Base-by-base conservation (phyloP, 2,888 invertebrate species). In the Norana najaformis region DNA sequence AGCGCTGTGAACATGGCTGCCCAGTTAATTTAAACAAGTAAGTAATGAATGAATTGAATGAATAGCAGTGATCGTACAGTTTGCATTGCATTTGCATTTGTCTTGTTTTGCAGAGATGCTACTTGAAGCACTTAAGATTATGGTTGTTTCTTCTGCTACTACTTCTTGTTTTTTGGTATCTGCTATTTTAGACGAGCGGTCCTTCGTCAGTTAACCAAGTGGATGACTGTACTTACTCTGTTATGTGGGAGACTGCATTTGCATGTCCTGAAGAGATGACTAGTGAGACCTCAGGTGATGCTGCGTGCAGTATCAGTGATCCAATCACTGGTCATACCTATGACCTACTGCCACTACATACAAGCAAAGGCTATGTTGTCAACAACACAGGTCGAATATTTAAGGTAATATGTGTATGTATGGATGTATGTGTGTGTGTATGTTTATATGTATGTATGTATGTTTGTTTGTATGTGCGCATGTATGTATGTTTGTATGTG, bases 361-460 rank as follows among this genome's bases (percentile, higher is more conserved):
- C 85, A 85, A 37, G 16, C 85, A 85, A 85, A 85, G 35, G 35
- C 36, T 85, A 85, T 37, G 37, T 37, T 16, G 85, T 85, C 36
- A 85, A 85, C 85, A 85, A 85, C 37, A 85, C 85, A 85, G 85
- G 85, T 37, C 85, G 85, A 85, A 85, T 85, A 16, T 85, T 85
- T 37, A 85, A 85, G 85, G 85, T 85, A 36, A 18, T 23, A 53
- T 18, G 53, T 53, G 16, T 18, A 53, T 53, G 53, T 53, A 18
- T 53, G 16, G 23, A 53, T 23, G n/a, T n/a, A n/a, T n/a, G n/a
- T n/a, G n/a, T 47, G 18, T 47, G 18, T 47, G 13, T 47, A 69
- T 69, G 16, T 69, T n/a, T 8, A 2, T 69, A 8, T 69, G 69
- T n/a, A 69, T 47, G 13, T 47, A 18, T 53, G 11, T n/a, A n/a